Percentiles rank a stretch among this genome's conserved stretches.
phyloP scores from a whole-genome alignment of 2,797 vertebrate genomes.

The Toxotes lorentzi region DNA sequence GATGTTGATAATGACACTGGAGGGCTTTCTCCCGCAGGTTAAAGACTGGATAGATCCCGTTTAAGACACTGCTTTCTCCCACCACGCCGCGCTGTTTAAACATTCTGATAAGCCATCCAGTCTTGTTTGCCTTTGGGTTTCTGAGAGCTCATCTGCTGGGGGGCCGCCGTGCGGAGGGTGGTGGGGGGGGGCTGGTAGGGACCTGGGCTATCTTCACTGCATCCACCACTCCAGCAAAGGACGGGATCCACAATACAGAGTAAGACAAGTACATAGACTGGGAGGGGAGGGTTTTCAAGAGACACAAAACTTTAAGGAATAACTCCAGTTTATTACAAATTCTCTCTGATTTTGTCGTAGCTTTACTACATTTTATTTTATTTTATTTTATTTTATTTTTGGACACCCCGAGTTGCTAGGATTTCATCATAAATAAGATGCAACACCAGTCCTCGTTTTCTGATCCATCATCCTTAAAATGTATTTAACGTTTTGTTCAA shows the following conservation, averaged over 20 bases:
- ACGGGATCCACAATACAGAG: slow-evolving; percentile 56
- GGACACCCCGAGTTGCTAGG: too few species aligned
- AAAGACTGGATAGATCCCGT: slow-evolving; percentile 47
- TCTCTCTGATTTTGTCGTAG: too few species aligned
- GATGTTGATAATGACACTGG: slow-evolving; percentile 50
- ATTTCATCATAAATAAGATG: too few species aligned
- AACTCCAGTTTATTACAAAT: too few species aligned
- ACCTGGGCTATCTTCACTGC: slow-evolving; percentile 48
- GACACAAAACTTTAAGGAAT: slow-evolving; percentile 26
- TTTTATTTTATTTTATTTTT: too few species aligned
- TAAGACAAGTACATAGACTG: slow-evolving; percentile 51
- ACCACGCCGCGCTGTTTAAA: slow-evolving; percentile 66
- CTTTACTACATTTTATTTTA: too few species aligned
- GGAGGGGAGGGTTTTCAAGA: slow-evolving; percentile 35
- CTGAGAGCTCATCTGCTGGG: slow-evolving; percentile 64
- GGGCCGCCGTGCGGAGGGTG: slow-evolving; percentile 42
- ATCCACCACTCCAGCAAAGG: slow-evolving; percentile 36
- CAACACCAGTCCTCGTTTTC: too few species aligned
- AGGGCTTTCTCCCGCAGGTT: slow-evolving; percentile 49
- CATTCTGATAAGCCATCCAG: slow-evolving; percentile 70
- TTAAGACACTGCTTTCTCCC: slow-evolving; percentile 49
- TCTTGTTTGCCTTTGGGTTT: slow-evolving; percentile 75
- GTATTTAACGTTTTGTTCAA: too few species aligned
- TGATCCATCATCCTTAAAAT: too few species aligned
- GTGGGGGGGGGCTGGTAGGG: slow-evolving; percentile 43